A percentile compares a stretch with the other conserved stretches of the same genome.
phyloP scores from a whole-genome alignment of 2,113 vertebrate species.

The Thymallus thymallus region DNA sequence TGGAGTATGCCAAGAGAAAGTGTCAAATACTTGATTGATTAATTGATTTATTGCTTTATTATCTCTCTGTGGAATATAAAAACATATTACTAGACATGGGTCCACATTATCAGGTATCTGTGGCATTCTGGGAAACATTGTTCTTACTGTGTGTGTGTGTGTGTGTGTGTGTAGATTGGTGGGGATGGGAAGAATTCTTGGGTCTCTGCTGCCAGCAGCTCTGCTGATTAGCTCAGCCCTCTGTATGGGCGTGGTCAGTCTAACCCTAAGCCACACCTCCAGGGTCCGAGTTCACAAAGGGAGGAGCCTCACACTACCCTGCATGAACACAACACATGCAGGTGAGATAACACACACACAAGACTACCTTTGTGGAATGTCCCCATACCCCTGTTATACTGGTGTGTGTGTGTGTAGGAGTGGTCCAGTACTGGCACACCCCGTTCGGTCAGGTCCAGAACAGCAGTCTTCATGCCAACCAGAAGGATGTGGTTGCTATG shows the following conservation, averaged over 20 bases:
- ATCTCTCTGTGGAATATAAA: no score
- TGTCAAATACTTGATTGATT: no score
- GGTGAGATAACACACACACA: slow-evolving; percentile 41
- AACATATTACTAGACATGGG: no score
- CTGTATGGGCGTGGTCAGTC: background rate
- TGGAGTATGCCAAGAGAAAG: no score
- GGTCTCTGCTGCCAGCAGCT: slow-evolving; percentile 12
- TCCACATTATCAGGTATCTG: no score
- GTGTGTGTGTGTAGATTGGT: slow-evolving; percentile 3
- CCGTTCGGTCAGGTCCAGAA: slow-evolving; percentile 62
- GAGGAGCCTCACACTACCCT: slow-evolving; percentile 47
- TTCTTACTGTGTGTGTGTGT: background rate
- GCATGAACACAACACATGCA: slow-evolving; percentile 35
- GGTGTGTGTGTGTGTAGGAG: slow-evolving; percentile 31
- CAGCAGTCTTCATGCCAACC: slow-evolving; percentile 6
- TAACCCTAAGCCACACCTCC: slow-evolving; percentile 31
- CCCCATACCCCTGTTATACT: background rate
- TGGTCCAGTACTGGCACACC: slow-evolving; percentile 67
- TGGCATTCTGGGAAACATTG: no score
- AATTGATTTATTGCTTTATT: no score
- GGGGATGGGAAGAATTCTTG: slow-evolving; percentile 46
- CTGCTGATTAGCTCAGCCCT: slow-evolving; percentile 20
- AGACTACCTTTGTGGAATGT: background rate
- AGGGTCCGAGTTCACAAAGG: slow-evolving; percentile 34
- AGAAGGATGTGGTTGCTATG: slow-evolving; percentile 44